Conservation (phyloP, 2,888 invertebrate species). For the Rotaria sp. region DNA sequence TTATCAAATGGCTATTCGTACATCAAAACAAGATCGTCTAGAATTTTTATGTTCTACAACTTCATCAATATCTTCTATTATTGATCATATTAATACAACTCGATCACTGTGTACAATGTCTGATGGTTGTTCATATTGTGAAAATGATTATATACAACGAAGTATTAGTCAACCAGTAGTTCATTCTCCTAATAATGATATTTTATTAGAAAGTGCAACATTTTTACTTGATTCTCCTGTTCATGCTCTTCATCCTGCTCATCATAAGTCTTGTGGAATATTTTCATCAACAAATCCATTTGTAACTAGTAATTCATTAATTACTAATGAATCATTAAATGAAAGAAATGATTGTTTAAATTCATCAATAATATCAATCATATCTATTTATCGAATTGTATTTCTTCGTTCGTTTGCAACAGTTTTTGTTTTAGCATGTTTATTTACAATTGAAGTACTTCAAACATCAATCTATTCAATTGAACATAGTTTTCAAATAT, state of each 20-base stretch:
- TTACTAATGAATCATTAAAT: neutral
- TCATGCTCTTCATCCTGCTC: neutral
- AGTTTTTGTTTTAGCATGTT: neutral
- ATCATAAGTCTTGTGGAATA: neutral
- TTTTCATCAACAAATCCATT: neutral
- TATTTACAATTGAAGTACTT: neutral
- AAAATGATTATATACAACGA: neutral
- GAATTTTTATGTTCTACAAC: too few relatives aligned
- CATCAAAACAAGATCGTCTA: neutral
- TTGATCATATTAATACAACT: too few relatives aligned
- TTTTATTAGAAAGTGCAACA: neutral
- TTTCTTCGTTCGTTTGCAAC: neutral
- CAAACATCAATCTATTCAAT: neutral
- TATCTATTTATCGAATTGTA: neutral
- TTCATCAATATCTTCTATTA: too few relatives aligned
- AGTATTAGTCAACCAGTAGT: neutral
- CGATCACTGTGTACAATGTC: too few relatives aligned
- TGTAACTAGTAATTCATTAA: neutral
- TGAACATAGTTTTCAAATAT: neutral
- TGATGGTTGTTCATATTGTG: neutral
- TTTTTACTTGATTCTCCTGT: neutral
- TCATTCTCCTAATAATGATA: neutral
- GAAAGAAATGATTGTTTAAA: neutral
- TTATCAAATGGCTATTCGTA: neutral
- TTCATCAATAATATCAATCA: neutral